Conservation (phyloP, 2,113 vertebrate species). For the Trinectes maculatus region DNA sequence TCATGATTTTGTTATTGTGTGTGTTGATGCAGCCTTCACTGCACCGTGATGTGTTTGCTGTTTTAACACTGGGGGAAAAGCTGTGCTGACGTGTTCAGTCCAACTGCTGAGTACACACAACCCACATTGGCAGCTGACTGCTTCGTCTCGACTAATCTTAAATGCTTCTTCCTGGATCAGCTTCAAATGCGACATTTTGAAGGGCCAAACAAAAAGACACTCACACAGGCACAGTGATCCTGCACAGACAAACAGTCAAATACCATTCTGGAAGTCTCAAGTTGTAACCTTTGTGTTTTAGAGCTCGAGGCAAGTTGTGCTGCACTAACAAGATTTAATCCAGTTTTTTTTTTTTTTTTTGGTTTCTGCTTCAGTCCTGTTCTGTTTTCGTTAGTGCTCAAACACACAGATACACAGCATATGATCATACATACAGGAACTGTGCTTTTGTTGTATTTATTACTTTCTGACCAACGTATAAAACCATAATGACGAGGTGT, state of each 20-base stretch:
- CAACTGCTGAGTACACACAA: conserved; percentile 63
- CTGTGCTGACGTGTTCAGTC: conserved; percentile 50
- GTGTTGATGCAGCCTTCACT: not conserved
- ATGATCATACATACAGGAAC: too few species aligned
- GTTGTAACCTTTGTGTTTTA: not conserved
- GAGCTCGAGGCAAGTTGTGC: too few species aligned
- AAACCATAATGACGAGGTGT: not conserved
- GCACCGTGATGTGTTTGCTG: not conserved
- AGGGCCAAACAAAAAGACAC: conserved; percentile 15
- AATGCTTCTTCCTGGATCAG: conserved; percentile 53
- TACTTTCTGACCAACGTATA: too few species aligned
- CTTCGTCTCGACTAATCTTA: conserved; percentile 36
- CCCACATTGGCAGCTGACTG: conserved; percentile 36
- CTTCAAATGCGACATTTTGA: conserved; percentile 40
- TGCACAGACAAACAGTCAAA: conserved; percentile 30
- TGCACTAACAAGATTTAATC: too few species aligned
- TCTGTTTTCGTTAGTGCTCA: too few species aligned
- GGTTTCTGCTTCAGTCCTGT: too few species aligned
- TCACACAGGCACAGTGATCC: too few species aligned
- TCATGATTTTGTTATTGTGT: too few species aligned
- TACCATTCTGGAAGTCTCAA: too few species aligned
- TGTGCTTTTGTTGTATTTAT: too few species aligned
- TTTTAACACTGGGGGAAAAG: conserved; percentile 3
- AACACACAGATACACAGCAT: too few species aligned
- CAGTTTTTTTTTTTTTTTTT: too few species aligned